phyloP scores from a whole-genome alignment of 2,797 vertebrate genomes.

The Microchirus variegatus region DNA sequence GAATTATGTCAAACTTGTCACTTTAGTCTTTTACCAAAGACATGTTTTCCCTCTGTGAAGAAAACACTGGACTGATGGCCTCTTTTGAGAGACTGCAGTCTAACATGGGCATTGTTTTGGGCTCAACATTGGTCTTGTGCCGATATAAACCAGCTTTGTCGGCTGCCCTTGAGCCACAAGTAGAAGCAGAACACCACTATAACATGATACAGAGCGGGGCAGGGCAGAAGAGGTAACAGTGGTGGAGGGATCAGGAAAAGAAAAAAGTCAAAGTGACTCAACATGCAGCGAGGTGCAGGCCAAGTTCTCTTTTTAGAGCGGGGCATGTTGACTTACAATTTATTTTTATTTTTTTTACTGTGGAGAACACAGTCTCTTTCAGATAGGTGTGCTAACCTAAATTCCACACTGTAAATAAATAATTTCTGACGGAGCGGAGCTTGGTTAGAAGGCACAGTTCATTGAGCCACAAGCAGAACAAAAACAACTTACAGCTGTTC shows the following conservation, averaged over 20 bases:
- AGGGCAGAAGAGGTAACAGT: constrained; percentile 11
- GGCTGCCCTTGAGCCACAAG: constrained; percentile 15
- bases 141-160: constrained; percentile 13
- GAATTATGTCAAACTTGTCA: not conserved
- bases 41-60: not conserved
- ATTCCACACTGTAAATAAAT: not conserved
- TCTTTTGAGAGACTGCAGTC: not conserved
- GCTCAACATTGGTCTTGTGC: constrained; percentile 13
- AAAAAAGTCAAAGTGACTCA: constrained; percentile 50
- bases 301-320: constrained; percentile 24
- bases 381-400: not conserved
- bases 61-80: not conserved
- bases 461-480: constrained; percentile 3
- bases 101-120: constrained; percentile 29
- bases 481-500: not conserved
- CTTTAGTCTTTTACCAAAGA: not conserved
- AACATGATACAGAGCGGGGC: constrained; percentile 6
- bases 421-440: not conserved
- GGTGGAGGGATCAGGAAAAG: constrained; percentile 8
- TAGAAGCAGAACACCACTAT: constrained; percentile 26
- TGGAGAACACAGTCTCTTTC: constrained; percentile 1
- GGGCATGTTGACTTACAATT: constrained; percentile 9
- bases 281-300: constrained; percentile 19
- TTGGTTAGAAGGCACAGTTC: not conserved
- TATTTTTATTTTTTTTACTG: too few relatives aligned